Evolutionary conservation across 2,888 invertebrate species (phyloP).

Genomic region (Drosophila borborema): DNA sequence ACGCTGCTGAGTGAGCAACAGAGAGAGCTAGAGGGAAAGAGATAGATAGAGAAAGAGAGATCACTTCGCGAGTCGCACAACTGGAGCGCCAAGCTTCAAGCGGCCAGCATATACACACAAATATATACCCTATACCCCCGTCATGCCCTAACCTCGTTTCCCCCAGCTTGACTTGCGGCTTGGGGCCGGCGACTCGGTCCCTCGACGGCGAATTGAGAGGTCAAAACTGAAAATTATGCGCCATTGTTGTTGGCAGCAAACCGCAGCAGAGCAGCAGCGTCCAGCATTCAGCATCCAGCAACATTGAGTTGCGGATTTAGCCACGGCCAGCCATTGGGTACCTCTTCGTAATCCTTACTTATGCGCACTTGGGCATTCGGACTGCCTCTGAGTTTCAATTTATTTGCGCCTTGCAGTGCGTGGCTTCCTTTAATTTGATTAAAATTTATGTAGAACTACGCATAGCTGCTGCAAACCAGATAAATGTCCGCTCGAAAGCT

Average conservation of each 20-base stretch:
- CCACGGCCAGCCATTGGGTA: slow-evolving; percentile 16
- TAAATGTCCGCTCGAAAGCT: slow-evolving; percentile 32
- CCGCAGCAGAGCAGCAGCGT: slow-evolving; percentile 21
- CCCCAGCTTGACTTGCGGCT: slow-evolving; percentile 19
- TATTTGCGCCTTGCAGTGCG: slow-evolving; percentile 63
- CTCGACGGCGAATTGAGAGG: slow-evolving; percentile 80
- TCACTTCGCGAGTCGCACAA: slow-evolving; percentile 5
- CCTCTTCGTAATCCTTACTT: slow-evolving; percentile 73
- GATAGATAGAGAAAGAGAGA: background rate
- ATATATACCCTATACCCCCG: slow-evolving; percentile 14
- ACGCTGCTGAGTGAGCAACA: slow-evolving; percentile 12
- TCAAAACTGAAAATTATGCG: slow-evolving; percentile 80
- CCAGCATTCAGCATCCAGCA: slow-evolving; percentile 6
- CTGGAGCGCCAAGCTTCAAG: slow-evolving; percentile 43
- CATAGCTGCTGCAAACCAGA: slow-evolving; percentile 35
- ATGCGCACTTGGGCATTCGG: slow-evolving; percentile 59
- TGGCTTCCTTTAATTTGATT: slow-evolving; percentile 79
- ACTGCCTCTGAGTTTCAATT: slow-evolving; percentile 53
- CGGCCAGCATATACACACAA: background rate
- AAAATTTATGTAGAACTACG: slow-evolving; percentile 77
- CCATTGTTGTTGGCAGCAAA: slow-evolving; percentile 64
- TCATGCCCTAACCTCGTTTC: background rate
- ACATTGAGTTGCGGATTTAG: slow-evolving; percentile 27
- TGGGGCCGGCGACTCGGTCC: slow-evolving; percentile 43
- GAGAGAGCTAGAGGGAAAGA: background rate